Evolutionary conservation across 2,888 invertebrate species (phyloP), one percentile per base, ranked within the genome.

Genomic region (Plusia festucae): DNA sequence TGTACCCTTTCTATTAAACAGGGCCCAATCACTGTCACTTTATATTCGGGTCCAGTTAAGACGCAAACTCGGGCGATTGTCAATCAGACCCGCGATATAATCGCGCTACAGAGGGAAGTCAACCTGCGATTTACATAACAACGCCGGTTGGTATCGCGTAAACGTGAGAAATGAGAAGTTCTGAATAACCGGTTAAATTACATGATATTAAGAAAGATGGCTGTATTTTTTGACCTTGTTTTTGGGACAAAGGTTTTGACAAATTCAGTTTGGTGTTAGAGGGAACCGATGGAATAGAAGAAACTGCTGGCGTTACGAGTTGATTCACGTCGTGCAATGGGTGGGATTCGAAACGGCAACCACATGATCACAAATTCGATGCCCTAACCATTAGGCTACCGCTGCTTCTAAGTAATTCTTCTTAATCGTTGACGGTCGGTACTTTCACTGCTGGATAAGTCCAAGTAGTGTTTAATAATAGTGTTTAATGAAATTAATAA

Each of bases 91-190:
- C 60, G 55, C 64, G 54, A 70, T 59, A 16, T 64, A 65, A 56
- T 62, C 53, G 30, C 46, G 16, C 24, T 24, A 53, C 44, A 24
- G 18, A 32, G 54, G 30, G 32, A 32, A 20, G 18, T 18, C 44
- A 51, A 53, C 44, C 9, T 44, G 24, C 16, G 20, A 77, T 75
- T 76, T 78, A 56, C 75, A 76, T 78, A 22, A 70, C 65, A 78
- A 74, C 60, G 53, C 40, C 56, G 11, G 20, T 8, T 32, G 27
- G 68, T 24, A 40, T 16, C 27, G 53, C 51, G 59, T 20, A 59
- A 61, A 61, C 46, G 46, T 49, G 46, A 49, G 46, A 20, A 49
- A 49, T 49, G 46, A 49, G 20, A 20, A 11, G 46, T 20, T 11
- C 46, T 49, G 46, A 11, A 49, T 49, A 49, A 49, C 18, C 18